Evolutionary conservation across 2,888 invertebrate species (phyloP).

Genomic region (Phrixothrix hirtus): DNA sequence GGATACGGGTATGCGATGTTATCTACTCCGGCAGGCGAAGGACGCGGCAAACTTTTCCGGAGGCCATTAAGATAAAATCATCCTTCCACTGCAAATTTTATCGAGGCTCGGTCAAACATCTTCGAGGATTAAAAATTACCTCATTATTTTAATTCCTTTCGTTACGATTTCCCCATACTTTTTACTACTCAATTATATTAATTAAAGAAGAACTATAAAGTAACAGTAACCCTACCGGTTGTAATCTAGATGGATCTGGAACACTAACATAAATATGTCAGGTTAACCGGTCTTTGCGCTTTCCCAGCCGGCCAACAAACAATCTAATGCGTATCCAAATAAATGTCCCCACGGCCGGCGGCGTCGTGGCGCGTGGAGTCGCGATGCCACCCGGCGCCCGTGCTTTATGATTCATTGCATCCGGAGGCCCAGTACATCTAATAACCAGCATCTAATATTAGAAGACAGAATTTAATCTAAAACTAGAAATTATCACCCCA

Average conservation of each 20-base stretch:
- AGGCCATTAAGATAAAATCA: slow-evolving; percentile 48
- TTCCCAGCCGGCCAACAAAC: slow-evolving; percentile 32
- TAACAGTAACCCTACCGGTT: neutral
- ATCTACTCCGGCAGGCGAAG: slow-evolving; percentile 42
- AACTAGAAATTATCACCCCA: slow-evolving; percentile 30
- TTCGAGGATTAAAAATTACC: slow-evolving; percentile 42
- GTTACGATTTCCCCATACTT: neutral
- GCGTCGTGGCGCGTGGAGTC: slow-evolving; percentile 30
- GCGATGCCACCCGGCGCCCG: slow-evolving; percentile 31
- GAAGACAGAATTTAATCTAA: slow-evolving; percentile 33
- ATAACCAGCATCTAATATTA: slow-evolving; percentile 19
- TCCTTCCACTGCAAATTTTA: slow-evolving; percentile 44
- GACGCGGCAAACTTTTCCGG: slow-evolving; percentile 45
- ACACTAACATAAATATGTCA: slow-evolving; percentile 22
- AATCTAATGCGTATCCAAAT: slow-evolving; percentile 40
- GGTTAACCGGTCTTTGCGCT: slow-evolving; percentile 24
- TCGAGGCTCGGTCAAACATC: slow-evolving; percentile 44
- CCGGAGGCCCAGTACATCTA: slow-evolving; percentile 23
- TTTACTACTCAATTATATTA: slow-evolving; percentile 13
- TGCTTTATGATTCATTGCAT: slow-evolving; percentile 36
- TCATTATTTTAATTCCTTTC: slow-evolving; percentile 21
- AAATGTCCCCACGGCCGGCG: slow-evolving; percentile 35
- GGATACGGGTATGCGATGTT: slow-evolving; percentile 42
- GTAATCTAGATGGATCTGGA: neutral
- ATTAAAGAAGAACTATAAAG: slow-evolving; percentile 2